Percentiles rank a stretch among this genome's conserved stretches.
phyloP scores from a whole-genome alignment of 2,797 vertebrate species.

The Arctocebus calabarensis region DNA sequence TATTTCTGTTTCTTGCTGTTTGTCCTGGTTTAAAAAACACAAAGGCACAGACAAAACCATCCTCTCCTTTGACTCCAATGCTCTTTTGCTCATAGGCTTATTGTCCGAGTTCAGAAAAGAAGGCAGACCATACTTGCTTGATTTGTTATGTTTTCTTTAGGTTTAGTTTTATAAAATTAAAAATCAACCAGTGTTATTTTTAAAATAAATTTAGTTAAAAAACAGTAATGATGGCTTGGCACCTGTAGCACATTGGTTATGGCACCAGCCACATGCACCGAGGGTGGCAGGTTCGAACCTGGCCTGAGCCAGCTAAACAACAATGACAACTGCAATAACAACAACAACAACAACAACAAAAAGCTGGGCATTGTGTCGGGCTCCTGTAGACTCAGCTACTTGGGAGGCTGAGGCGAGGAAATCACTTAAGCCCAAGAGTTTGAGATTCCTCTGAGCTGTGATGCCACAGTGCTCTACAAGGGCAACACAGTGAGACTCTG shows the following conservation, averaged over 20 bases:
- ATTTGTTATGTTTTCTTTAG: neutral
- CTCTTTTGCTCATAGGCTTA: neutral
- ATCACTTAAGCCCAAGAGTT: too few species aligned
- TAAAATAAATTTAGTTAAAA: neutral
- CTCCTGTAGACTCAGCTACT: too few species aligned
- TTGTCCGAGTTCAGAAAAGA: neutral
- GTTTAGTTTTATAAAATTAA: neutral
- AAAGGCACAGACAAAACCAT: neutral
- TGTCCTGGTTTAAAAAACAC: neutral
- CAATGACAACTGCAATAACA: neutral
- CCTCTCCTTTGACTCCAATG: neutral
- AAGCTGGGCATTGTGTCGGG: too few species aligned
- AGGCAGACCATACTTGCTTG: neutral
- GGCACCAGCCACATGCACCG: too few species aligned
- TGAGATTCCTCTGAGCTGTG: too few species aligned
- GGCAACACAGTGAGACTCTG: too few species aligned
- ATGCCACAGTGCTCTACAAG: too few species aligned
- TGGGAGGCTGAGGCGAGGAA: too few species aligned
- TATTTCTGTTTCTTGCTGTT: neutral
- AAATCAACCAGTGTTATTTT: neutral
- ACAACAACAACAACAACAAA: too few species aligned
- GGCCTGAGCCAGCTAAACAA: too few species aligned
- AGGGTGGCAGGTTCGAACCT: too few species aligned
- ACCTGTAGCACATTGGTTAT: too few species aligned
- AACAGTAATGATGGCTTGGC: neutral